Conservation (phyloP, 2,113 vertebrate genomes). For the Aspidoscelis tigris region DNA sequence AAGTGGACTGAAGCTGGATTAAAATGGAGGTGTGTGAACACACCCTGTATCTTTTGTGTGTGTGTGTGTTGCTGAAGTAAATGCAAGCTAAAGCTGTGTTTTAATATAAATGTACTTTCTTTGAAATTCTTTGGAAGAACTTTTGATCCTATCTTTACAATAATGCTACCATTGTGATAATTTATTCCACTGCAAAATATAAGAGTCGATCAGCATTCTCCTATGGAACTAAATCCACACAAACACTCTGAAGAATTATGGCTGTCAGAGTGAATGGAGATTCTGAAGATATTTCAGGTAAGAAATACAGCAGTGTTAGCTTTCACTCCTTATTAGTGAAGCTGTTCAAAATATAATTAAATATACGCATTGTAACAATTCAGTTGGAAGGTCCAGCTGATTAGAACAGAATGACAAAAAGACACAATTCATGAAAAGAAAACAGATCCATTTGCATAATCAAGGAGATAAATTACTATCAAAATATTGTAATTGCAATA, state of each 20-base stretch:
- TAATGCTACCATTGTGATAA: too few relatives aligned
- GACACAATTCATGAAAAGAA: neutral
- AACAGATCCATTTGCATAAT: neutral
- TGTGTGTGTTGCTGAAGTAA: neutral
- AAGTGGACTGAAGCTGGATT: too few relatives aligned
- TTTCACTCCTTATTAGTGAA: neutral
- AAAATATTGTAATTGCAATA: too few relatives aligned
- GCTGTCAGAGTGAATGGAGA: neutral
- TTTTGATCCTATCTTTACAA: neutral
- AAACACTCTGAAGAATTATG: neutral
- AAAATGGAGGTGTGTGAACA: too few relatives aligned
- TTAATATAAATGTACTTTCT: neutral
- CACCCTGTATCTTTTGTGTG: too few relatives aligned
- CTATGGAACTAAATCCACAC: too few relatives aligned
- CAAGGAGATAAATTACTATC: neutral
- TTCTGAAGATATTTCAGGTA: neutral
- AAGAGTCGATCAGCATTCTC: neutral
- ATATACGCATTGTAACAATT: neutral
- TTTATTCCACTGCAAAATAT: neutral
- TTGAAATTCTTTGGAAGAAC: neutral
- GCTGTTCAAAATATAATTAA: neutral
- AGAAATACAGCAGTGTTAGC: neutral
- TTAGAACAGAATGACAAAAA: neutral
- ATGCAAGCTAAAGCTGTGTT: neutral
- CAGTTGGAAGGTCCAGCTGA: neutral